These are phyloP conservation scores for Dermochelys coriacea DNA, from an alignment of 2,797 vertebrate species.

Conservation along the genomic window DNA sequence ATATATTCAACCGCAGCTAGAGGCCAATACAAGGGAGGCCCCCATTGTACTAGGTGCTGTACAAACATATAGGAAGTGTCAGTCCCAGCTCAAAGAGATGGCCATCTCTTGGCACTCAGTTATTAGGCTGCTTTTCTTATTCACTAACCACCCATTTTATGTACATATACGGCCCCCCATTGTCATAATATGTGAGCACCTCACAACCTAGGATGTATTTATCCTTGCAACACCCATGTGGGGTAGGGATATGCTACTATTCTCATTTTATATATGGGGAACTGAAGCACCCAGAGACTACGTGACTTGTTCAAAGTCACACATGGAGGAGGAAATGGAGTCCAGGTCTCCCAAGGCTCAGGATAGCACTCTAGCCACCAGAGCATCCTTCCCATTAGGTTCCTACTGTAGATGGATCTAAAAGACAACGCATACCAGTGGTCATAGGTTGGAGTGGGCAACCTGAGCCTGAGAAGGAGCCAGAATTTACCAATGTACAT, in stretches of 20 bases:
- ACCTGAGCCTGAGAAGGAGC: no score
- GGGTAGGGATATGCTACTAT: not conserved
- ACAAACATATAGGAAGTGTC: not conserved
- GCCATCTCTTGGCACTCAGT: not conserved
- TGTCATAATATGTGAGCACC: not conserved
- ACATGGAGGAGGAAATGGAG: not conserved
- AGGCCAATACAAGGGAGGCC: not conserved
- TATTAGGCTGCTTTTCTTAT: not conserved
- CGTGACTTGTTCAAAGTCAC: not conserved
- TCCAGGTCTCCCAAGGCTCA: not conserved
- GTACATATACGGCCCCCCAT: not conserved
- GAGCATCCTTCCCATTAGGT: no score
- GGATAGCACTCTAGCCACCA: no score
- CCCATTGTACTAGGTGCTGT: not conserved
- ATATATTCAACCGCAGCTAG: not conserved
- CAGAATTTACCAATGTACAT: no score
- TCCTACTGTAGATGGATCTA: not conserved
- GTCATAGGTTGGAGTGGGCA: no score
- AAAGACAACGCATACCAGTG: not conserved
- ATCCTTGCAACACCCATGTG: not conserved
- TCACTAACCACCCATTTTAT: not conserved
- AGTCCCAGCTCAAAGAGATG: not conserved
- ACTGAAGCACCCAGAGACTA: not conserved
- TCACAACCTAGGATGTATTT: not conserved
- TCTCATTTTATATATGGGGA: not conserved